Percentiles rank a stretch among this genome's conserved stretches.
Conservation (phyloP, 2,113 vertebrate genomes). For the Cyrtonyx montezumae region DNA sequence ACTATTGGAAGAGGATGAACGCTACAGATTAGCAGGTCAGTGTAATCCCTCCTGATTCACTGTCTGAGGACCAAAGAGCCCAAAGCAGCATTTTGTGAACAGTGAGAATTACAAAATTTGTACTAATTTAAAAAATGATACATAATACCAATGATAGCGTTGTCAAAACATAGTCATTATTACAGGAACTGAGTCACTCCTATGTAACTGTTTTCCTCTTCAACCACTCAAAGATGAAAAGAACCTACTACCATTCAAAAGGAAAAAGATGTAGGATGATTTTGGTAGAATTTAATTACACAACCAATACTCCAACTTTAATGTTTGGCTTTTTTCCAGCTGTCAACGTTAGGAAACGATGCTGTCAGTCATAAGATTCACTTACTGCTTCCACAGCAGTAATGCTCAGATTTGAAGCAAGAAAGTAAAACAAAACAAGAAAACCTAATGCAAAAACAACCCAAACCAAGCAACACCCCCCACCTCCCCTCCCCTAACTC, state of each 20-base stretch:
- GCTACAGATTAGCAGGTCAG: constrained; percentile 77
- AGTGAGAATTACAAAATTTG: neutral
- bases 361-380: neutral
- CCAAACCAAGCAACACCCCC: neutral
- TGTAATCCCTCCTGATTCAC: constrained; percentile 64
- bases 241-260: neutral
- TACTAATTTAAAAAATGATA: neutral
- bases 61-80: constrained; percentile 10
- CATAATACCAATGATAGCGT: neutral
- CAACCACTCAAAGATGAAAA: neutral
- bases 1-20: constrained; percentile 76
- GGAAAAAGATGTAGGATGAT: neutral
- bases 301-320: neutral
- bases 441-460: neutral
- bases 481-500: too few species aligned
- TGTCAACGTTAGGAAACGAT: neutral
- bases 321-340: neutral
- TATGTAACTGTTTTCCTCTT: neutral
- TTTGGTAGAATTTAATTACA: neutral
- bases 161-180: neutral
- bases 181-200: neutral
- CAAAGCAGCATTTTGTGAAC: neutral
- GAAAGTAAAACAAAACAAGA: neutral
- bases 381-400: neutral
- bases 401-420: neutral